Percentiles rank a stretch among this genome's conserved stretches.
Evolutionary conservation across 1,140 invertebrate genomes (phyloP).

Genomic region (Lysiphlebus fabarum): DNA sequence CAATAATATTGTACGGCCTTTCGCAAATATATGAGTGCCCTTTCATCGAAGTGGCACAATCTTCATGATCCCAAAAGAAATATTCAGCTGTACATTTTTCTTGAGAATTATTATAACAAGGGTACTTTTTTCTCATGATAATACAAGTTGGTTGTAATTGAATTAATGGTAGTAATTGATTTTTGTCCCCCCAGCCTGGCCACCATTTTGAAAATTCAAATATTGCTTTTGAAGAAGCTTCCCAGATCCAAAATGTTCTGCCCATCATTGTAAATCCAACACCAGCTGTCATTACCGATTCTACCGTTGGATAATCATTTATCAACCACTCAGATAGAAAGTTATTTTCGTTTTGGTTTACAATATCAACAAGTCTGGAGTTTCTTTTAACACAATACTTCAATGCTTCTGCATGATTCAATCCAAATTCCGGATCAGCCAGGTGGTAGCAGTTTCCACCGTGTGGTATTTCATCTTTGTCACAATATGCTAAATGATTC

Average conservation of each 20-base stretch:
- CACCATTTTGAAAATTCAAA: conserved; percentile 53
- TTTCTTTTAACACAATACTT: conserved; percentile 47
- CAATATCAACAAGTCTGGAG: conserved; percentile 56
- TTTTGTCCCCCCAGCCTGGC: conserved; percentile 49
- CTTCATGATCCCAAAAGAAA: conserved; percentile 58
- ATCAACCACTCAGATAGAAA: conserved; percentile 60
- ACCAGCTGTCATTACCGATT: conserved; percentile 57
- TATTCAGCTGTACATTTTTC: conserved; percentile 52
- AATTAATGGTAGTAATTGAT: conserved; percentile 30
- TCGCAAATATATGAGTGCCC: conserved; percentile 57
- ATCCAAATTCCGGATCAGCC: conserved; percentile 40
- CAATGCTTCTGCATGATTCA: conserved; percentile 55
- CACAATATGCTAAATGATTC: conserved; percentile 54
- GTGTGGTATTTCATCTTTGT: conserved; percentile 51
- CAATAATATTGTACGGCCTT: conserved; percentile 54
- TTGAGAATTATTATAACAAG: conserved; percentile 45
- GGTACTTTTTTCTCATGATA: conserved; percentile 49
- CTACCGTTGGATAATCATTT: conserved; percentile 46
- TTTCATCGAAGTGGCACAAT: conserved; percentile 49
- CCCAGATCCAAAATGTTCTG: conserved; percentile 57
- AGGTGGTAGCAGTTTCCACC: conserved; percentile 54
- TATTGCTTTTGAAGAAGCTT: conserved; percentile 44
- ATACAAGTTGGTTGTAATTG: conserved; percentile 45
- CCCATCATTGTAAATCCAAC: conserved; percentile 54
- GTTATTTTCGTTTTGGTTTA: conserved; percentile 60